Base-by-base conservation (phyloP, 2,113 vertebrate genomes). In the Pampusana beccarii region DNA sequence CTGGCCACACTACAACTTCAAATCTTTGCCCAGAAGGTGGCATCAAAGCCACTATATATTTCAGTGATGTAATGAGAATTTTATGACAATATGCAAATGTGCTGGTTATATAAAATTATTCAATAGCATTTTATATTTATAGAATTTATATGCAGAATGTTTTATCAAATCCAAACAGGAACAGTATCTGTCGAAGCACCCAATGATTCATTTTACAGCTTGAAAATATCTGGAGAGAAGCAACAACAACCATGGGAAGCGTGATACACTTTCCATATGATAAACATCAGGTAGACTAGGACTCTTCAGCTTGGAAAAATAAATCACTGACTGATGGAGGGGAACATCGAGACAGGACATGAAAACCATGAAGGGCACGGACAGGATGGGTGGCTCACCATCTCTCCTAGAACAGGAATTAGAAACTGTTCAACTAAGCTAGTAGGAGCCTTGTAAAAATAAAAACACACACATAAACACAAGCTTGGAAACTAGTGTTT, bases 1-100 rank as follows among this genome's bases (percentile, higher is more conserved):
- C 60, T 90, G 46, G 26, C 21, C 66, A 67, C 92, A 60, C 66
- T 28, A 79, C 16, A 73, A 19, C 54, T 66, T 66, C 58, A 83
- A 50, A 78, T 78, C 23, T 93, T 92, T 95, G 87, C 48, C 95
- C 95, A 96, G 95, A 73, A 97, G 95, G 75, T 96, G 97, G 97
- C 95, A 94, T 93, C 88, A 96, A 88, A 90, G 51, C 40, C 91
- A 95, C 53, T 89, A 53, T 36, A 5, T 75, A 48, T 75, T 92
- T 77, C 81, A 78, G 5, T 89, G 80, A 94, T 89, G 61, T 61
- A 38, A 81, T 65, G 28, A 65, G n/a, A 74, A 75, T 86, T 93
- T 80, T 66, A 74, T n/a, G 38, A 57, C 28, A 66, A 62, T 64
- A 80, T 38, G 38, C 33, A 71, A 54, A 73, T 46, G 34, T 77